Percentiles rank a stretch among this genome's conserved stretches.
These are phyloP conservation scores for Phoenicopterus ruber DNA, from an alignment of 2,113 vertebrate genomes.

Conservation along the genomic window DNA sequence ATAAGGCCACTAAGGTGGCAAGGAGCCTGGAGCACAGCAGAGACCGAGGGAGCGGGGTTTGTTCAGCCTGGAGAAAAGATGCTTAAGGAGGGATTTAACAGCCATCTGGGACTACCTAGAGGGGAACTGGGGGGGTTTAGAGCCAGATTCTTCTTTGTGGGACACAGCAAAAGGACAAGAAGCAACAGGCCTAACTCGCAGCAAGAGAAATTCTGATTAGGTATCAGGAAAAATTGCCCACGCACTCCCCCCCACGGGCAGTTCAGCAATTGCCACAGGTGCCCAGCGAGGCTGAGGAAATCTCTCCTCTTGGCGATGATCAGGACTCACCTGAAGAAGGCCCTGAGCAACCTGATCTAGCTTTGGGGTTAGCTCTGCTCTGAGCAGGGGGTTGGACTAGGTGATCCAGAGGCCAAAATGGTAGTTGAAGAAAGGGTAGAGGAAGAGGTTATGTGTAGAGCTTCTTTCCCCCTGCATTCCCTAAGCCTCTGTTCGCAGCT, in stretches of 20 bases:
- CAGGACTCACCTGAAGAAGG: background rate
- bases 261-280: background rate
- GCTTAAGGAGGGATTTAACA: background rate
- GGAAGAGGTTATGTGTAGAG: background rate
- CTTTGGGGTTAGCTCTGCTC: background rate
- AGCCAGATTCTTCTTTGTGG: background rate
- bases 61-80: background rate
- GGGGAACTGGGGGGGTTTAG: background rate
- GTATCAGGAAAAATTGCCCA: background rate
- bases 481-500: background rate
- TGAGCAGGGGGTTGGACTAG: background rate
- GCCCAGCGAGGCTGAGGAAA: background rate
- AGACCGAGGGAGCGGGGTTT: background rate
- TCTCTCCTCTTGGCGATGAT: background rate
- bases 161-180: background rate
- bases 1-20: background rate
- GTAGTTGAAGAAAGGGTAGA: background rate
- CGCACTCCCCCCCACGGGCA: rapidly evolving
- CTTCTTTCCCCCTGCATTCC: background rate
- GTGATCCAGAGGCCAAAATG: background rate
- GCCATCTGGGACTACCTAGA: background rate
- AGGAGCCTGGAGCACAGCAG: background rate
- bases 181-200: background rate
- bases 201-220: background rate
- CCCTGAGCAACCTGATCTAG: background rate